Evolutionary conservation across 1,140 invertebrate genomes (phyloP), one percentile per base, ranked within the genome.

Genomic region (Gyrodactylus salaris): DNA sequence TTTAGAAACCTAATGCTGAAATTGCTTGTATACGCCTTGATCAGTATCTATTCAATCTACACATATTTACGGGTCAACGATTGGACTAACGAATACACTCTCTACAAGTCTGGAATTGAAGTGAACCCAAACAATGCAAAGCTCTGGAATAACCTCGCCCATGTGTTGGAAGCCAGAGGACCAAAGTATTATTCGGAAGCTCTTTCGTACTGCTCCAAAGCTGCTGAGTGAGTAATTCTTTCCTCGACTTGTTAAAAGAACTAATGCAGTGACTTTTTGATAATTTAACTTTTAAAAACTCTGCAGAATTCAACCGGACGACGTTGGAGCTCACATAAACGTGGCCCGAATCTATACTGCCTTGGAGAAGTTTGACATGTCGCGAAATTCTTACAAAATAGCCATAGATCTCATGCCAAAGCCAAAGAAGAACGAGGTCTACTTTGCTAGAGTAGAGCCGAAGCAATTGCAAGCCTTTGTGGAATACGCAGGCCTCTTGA

Each of bases 301-400:
- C 77, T 79, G 1, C 75, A 87, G 85, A 77, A 90, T 95, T 20
- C 91, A 96, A 80, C 85, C 87, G 34, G 90, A 94, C 79, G 91
- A 96, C 81, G 90, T 96, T 70, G 90, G 89, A 22, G 91, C 91
- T 2, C 89, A 95, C 79, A 92, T 95, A 75, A 97, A 97, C 81
- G 89, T 95, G 2, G 92, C 91, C 1, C 83, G 91, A 74, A 92
- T 90, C 1, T 91, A 89, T 80, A 92, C 91, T 78, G 89, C 90
- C 79, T 81, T 95, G 26, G 89, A 93, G 78, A 85, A 86, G 82
- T 91, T 87, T 78, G 86, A 87, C 75, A 88, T 92, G 80, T 91
- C 91, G 0, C 89, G 95, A 82, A 85, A 87, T 74, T 89, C 90
- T 0, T 95, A 93, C 80, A 83, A 89, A 7, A 87, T 86, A 80